A percentile compares a stretch with the other conserved stretches of the same genome.
phyloP scores from a whole-genome alignment of 2,113 vertebrate species.

The Raphicerus campestris region DNA sequence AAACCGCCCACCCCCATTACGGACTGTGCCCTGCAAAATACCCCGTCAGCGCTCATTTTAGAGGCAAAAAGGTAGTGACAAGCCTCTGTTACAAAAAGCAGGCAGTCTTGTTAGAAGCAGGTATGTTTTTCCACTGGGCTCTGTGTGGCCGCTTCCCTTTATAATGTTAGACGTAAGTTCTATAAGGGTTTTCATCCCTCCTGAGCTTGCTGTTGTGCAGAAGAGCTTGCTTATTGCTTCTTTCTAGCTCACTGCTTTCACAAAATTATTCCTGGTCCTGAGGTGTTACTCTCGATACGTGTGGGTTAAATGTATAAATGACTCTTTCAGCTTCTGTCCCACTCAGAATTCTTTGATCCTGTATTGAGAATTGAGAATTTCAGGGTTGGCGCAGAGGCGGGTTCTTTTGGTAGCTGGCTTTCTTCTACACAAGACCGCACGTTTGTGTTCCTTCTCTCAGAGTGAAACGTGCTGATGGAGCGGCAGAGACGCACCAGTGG shows the following conservation, averaged over 20 bases:
- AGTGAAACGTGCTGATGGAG: background rate
- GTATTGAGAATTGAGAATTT: background rate
- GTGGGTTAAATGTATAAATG: background rate
- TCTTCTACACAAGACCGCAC: background rate
- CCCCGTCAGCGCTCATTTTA: background rate
- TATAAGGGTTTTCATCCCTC: background rate
- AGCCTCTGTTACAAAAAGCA: background rate
- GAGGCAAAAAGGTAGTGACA: background rate
- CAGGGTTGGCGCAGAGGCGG: background rate
- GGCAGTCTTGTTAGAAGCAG: background rate
- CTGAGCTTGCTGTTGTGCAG: background rate
- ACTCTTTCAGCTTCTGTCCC: background rate
- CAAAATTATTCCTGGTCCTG: background rate
- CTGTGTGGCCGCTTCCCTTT: background rate
- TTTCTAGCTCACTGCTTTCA: background rate
- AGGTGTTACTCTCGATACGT: background rate
- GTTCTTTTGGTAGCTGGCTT: background rate
- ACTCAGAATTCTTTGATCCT: background rate
- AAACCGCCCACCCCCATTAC: background rate
- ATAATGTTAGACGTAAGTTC: background rate
- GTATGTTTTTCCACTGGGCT: background rate
- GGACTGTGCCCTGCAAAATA: background rate
- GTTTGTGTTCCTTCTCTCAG: background rate
- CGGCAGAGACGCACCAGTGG: background rate
- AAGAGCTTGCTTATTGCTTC: background rate